Evolutionary conservation across 2,113 vertebrate genomes (phyloP), one percentile per base, ranked within the genome.

Genomic region (Cephalophus harveyi): DNA sequence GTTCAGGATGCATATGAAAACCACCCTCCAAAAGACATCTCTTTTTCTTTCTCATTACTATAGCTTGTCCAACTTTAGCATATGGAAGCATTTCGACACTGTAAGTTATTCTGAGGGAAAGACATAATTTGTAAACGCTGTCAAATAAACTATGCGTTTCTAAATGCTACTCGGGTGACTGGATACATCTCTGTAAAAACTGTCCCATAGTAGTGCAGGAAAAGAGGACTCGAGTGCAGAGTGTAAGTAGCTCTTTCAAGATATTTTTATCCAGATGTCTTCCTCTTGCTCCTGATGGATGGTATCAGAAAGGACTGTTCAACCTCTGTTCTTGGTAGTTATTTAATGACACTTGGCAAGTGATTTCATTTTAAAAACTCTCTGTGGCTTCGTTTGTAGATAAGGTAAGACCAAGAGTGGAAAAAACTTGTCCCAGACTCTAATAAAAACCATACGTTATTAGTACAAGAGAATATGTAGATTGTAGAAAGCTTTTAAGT

Each of bases 71-170:
- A 79, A 79, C 93, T 97, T 94, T 28, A 96, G 97, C 97, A 98
- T 95, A 94, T 97, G 97, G 97, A 97, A 96, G 64, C 57, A 79
- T 97, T 98, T 97, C 86, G 87, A 43, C 25, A 50, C 50, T 50
- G 16, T 89, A 94, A 95, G 89, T 97, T 89, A 86, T 96, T 97
- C 91, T 67, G 78, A 91, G 82, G 86, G 94, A 86, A 96, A 95
- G 93, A 71, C 91, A 92, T 96, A 91, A 97, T 97, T 97, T 97
- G 95, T 96, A 97, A 95, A 98, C 87, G 88, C 94, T 97, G 97
- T 97, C 96, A 97, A 89, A 93, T 90, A 94, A 95, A 93, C 87
- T 95, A 57, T 97, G 85, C 78, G 50, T 52, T 88, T 96, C 76
- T 94, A 87, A 93, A 59, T 54, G 50, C 33, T 67, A 43, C n/a